These are phyloP conservation scores for Apodemus sylvaticus DNA, from an alignment of 2,113 vertebrate species.

Conservation along the genomic window DNA sequence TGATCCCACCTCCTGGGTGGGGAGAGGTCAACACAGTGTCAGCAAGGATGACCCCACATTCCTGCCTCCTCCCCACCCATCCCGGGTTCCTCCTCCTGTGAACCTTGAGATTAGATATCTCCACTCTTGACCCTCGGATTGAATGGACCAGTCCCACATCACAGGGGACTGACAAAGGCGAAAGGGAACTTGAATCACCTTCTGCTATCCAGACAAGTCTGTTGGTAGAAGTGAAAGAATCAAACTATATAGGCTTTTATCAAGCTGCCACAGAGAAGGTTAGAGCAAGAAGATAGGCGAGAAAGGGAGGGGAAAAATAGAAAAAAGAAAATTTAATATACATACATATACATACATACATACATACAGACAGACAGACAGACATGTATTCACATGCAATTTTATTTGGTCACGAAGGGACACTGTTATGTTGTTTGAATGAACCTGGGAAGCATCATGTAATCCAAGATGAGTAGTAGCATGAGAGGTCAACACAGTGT, in stretches of 20 bases:
- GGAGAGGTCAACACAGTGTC: background rate
- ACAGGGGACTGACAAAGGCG: background rate
- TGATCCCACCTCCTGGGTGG: background rate
- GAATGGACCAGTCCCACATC: background rate
- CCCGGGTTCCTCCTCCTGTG: background rate
- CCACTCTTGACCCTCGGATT: too few species aligned
- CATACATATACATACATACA: background rate
- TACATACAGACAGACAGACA: too few species aligned
- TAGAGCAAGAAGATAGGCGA: background rate
- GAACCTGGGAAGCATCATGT: too few species aligned
- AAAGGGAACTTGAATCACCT: background rate
- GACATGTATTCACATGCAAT: background rate
- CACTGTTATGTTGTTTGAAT: background rate
- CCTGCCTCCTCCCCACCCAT: too few species aligned
- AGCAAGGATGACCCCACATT: background rate
- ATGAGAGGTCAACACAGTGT: background rate
- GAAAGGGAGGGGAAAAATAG: background rate
- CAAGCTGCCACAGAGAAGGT: background rate
- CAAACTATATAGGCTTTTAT: background rate
- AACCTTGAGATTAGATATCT: background rate
- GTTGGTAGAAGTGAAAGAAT: background rate
- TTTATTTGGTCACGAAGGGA: background rate
- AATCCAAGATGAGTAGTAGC: too few species aligned
- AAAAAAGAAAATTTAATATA: background rate
- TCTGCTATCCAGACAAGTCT: background rate